Conservation (phyloP, 2,888 invertebrate genomes). For the Dynastes hyllus region DNA sequence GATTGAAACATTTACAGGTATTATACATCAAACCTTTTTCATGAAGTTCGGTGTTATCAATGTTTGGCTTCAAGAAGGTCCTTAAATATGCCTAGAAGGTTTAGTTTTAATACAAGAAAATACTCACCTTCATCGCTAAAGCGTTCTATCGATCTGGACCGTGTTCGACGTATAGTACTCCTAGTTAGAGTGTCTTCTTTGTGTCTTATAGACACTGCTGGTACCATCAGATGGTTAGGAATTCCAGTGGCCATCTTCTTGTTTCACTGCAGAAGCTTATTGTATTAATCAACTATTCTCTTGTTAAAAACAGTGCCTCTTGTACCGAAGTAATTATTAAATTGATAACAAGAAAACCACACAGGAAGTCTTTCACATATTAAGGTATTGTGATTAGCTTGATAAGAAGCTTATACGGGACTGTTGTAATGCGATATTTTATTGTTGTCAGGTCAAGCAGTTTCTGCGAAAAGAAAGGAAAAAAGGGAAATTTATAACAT, state of each 20-base stretch:
- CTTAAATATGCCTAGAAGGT: too few relatives aligned
- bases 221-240: neutral
- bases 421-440: too few relatives aligned
- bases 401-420: neutral
- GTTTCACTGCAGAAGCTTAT: too few relatives aligned
- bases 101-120: neutral
- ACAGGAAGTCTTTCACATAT: constrained; percentile 28
- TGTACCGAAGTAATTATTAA: neutral
- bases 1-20: too few relatives aligned
- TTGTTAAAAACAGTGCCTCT: neutral
- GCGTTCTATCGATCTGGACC: constrained; percentile 10
- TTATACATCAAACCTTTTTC: too few relatives aligned
- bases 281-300: too few relatives aligned
- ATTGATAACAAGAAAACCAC: constrained; percentile 38
- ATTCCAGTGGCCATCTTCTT: constrained; percentile 14
- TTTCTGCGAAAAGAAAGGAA: too few relatives aligned
- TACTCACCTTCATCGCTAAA: constrained; percentile 25
- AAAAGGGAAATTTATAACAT: too few relatives aligned
- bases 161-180: neutral
- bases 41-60: too few relatives aligned
- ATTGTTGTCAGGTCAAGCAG: too few relatives aligned
- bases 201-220: constrained; percentile 5
- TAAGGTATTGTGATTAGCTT: constrained; percentile 4
- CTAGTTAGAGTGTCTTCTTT: constrained; percentile 22
- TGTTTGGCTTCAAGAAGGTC: too few relatives aligned